These are phyloP conservation scores for Geotria australis DNA, from an alignment of 2,797 vertebrate genomes.

Conservation along the genomic window DNA sequence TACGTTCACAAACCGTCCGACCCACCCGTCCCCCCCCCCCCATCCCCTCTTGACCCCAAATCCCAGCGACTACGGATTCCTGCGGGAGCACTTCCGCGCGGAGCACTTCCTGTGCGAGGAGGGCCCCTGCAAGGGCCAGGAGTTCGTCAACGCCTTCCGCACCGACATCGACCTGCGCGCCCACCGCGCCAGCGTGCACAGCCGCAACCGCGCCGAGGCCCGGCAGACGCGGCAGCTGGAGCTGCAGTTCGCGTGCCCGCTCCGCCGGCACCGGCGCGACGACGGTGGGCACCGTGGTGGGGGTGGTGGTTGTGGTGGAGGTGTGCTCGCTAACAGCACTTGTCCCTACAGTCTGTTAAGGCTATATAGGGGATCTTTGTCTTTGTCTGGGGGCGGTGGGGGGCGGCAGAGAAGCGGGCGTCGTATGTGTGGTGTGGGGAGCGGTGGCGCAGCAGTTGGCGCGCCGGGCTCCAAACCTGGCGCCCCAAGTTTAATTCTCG, in stretches of 20 bases:
- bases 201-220: constrained; percentile 73
- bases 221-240: constrained; percentile 90
- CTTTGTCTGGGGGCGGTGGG: too few relatives aligned
- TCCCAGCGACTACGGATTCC: constrained; percentile 51
- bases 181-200: constrained; percentile 64
- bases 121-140: constrained; percentile 52
- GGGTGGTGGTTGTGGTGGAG: not conserved
- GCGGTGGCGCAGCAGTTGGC: too few relatives aligned
- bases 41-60: too few relatives aligned
- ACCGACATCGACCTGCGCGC: constrained; percentile 89
- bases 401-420: too few relatives aligned
- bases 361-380: not conserved
- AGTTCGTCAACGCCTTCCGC: constrained; percentile 90
- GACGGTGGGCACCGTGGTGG: constrained; percentile 23
- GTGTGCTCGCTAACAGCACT: not conserved
- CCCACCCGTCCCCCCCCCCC: too few relatives aligned
- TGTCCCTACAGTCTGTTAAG: not conserved
- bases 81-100: constrained; percentile 75
- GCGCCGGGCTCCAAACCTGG: too few relatives aligned
- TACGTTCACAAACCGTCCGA: too few relatives aligned
- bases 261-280: constrained; percentile 31
- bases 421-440: too few relatives aligned
- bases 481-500: too few relatives aligned
- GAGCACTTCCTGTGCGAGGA: constrained; percentile 88
- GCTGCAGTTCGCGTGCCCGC: constrained; percentile 53